These are phyloP conservation scores for Cyrtodaria siliqua DNA, from an alignment of 2,888 invertebrate genomes.

Conservation along the genomic window DNA sequence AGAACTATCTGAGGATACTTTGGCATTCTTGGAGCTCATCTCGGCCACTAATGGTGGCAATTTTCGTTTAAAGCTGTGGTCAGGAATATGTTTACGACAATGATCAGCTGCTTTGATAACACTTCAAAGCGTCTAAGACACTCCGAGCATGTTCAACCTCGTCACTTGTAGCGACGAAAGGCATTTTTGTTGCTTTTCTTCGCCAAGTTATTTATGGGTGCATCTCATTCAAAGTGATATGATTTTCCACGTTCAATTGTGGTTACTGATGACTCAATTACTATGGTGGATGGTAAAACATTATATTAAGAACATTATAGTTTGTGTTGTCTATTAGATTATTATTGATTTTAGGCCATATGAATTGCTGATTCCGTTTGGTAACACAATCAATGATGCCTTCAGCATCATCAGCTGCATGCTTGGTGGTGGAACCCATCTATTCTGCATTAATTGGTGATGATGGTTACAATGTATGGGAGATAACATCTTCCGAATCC, in stretches of 20 bases:
- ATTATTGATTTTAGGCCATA: too few species aligned
- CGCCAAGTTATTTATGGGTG: too few species aligned
- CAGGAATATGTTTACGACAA: conserved; percentile 21
- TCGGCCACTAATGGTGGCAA: conserved; percentile 32
- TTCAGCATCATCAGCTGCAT: too few species aligned
- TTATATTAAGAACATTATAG: too few species aligned
- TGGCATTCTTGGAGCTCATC: conserved; percentile 14
- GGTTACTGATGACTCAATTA: too few species aligned
- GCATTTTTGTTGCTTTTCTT: conserved; percentile 11
- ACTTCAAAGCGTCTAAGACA: not conserved
- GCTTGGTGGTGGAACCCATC: not conserved
- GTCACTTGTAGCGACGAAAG: conserved; percentile 2
- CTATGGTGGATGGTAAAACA: too few species aligned
- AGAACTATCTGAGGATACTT: not conserved
- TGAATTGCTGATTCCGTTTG: too few species aligned
- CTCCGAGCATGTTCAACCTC: conserved; percentile 6
- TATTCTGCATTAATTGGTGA: conserved; percentile 34
- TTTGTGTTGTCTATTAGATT: too few species aligned
- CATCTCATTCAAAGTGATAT: too few species aligned
- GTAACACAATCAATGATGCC: too few species aligned
- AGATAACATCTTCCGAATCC: conserved; percentile 43
- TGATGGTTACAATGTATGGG: conserved; percentile 37
- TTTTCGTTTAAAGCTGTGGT: conserved; percentile 19
- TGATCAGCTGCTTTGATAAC: not conserved
- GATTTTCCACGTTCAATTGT: too few species aligned